These are phyloP conservation scores for Amphiprion clarkii DNA, from an alignment of 2,797 vertebrate genomes.

Conservation along the genomic window DNA sequence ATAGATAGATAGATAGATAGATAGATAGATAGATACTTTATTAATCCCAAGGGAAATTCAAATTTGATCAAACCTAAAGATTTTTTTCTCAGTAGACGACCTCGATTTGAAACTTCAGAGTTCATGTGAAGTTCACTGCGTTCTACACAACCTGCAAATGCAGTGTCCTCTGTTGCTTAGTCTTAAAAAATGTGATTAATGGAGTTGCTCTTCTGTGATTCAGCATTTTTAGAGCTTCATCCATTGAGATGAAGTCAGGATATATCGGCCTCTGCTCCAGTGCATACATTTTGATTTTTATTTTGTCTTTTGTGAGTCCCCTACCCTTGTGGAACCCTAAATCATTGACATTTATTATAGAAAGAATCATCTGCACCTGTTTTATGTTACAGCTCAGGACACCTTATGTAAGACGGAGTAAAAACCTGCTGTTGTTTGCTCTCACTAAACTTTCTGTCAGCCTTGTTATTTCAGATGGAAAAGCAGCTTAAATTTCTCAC, in stretches of 20 bases:
- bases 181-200: no score
- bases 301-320: no score
- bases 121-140: no score
- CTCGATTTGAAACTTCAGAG: no score
- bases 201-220: neutral
- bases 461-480: constrained; percentile 4
- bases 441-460: constrained; percentile 8
- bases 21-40: no score
- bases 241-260: neutral
- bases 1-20: no score
- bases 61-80: no score
- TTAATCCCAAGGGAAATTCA: no score
- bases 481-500: constrained; percentile 4
- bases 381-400: constrained; percentile 35
- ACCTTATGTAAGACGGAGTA: constrained; percentile 20
- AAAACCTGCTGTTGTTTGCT: neutral
- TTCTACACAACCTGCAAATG: no score
- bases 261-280: neutral
- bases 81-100: no score
- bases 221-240: neutral
- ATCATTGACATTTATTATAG: neutral
- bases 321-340: neutral
- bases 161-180: no score
- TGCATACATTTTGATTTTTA: no score
- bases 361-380: neutral